Percentiles rank a stretch among this genome's conserved stretches.
Evolutionary conservation across 2,888 invertebrate genomes (phyloP).

Genomic region (Cataglyphis rosenhaueri): DNA sequence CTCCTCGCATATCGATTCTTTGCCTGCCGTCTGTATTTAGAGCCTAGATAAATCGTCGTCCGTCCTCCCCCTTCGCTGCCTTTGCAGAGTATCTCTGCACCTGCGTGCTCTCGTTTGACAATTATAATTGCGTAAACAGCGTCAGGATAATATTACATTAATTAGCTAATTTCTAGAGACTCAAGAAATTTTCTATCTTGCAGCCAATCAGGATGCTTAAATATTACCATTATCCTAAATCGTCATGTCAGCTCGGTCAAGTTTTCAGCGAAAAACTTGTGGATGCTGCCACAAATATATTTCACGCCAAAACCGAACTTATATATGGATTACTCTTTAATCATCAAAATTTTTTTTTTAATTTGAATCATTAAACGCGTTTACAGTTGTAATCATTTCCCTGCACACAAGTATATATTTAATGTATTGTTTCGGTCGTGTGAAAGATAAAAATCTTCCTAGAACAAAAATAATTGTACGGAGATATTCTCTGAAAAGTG

Average conservation of each 20-base stretch:
- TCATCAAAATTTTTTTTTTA: background rate
- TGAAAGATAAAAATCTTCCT: slow-evolving; percentile 1
- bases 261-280: background rate
- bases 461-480: background rate
- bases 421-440: background rate
- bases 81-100: background rate
- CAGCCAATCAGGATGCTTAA: no score
- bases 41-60: slow-evolving; percentile 17
- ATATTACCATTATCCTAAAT: background rate
- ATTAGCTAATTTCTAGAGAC: no score
- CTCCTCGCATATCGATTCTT: slow-evolving; percentile 6
- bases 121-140: slow-evolving; percentile 15
- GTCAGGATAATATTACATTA: no score
- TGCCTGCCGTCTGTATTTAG: slow-evolving; percentile 11
- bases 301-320: background rate
- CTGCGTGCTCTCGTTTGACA: slow-evolving; percentile 27
- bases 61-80: no score
- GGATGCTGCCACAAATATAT: background rate
- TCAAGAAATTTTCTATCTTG: no score
- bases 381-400: no score
- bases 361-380: no score
- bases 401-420: background rate
- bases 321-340: background rate
- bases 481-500: background rate
- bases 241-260: background rate